Evolutionary conservation across 2,888 invertebrate species (phyloP).

Genomic region (Tuta absoluta): DNA sequence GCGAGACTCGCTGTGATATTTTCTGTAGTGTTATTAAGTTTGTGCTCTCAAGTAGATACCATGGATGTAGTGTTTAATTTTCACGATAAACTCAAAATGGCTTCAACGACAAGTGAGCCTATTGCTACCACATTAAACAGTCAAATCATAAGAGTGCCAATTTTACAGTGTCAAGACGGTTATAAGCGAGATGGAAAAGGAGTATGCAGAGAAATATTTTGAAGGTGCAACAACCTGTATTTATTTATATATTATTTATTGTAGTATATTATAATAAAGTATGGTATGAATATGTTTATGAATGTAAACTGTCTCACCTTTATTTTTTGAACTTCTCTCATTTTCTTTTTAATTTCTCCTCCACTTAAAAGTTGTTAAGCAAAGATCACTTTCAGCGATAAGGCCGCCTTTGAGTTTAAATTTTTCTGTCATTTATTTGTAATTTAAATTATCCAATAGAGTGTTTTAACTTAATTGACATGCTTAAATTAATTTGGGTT

Average conservation of each 20-base stretch:
- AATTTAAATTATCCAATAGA: no score
- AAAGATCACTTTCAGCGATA: no score
- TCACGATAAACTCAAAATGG: constrained; percentile 42
- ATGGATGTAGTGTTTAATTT: constrained; percentile 42
- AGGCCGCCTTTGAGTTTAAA: no score
- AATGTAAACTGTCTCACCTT: no score
- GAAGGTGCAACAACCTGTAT: constrained; percentile 37
- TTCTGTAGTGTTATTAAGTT: constrained; percentile 37
- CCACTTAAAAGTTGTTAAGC: no score
- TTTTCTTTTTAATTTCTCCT: no score
- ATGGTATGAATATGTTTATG: neutral
- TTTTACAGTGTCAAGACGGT: constrained; percentile 52
- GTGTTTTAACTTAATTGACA: no score
- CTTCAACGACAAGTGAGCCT: constrained; percentile 35
- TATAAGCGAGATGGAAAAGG: constrained; percentile 54
- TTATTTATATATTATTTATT: neutral
- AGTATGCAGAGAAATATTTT: constrained; percentile 56
- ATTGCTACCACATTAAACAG: constrained; percentile 40
- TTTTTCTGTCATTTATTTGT: no score
- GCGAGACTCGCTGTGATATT: constrained; percentile 44
- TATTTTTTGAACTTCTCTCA: no score
- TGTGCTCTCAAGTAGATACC: constrained; percentile 28
- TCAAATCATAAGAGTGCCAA: constrained; percentile 64
- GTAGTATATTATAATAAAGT: neutral
- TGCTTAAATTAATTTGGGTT: no score